These are phyloP conservation scores for Cyprinodon diabolis DNA, from an alignment of 2,797 vertebrate species.

Conservation along the genomic window DNA sequence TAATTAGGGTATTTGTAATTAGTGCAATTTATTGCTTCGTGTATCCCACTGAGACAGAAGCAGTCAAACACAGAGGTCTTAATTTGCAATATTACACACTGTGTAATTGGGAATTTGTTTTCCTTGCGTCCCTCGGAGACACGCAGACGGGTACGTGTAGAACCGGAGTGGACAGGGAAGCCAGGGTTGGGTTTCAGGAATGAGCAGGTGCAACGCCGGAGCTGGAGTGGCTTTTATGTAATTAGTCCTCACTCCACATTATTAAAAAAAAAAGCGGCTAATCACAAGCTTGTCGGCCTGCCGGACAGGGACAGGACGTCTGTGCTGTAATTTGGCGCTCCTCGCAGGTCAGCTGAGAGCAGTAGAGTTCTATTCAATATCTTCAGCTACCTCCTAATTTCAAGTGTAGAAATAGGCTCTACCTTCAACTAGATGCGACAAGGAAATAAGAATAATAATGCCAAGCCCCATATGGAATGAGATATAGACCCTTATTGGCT, in stretches of 20 bases:
- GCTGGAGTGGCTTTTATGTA: constrained; percentile 33
- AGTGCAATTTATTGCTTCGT: constrained; percentile 76
- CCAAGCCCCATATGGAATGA: constrained; percentile 68
- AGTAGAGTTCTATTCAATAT: constrained; percentile 38
- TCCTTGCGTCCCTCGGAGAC: constrained; percentile 47
- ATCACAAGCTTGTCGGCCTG: constrained; percentile 35
- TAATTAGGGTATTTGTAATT: constrained; percentile 77
- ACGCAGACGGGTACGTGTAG: constrained; percentile 28
- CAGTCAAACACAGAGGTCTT: constrained; percentile 69
- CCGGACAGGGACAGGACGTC: constrained; percentile 19
- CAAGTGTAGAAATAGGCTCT: constrained; percentile 50
- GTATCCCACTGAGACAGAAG: constrained; percentile 63
- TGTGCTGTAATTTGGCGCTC: constrained; percentile 7
- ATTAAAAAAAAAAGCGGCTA: constrained; percentile 48
- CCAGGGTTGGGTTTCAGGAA: constrained; percentile 42
- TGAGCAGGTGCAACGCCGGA: constrained; percentile 15
- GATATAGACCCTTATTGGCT: constrained; percentile 66
- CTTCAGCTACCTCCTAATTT: constrained; percentile 25
- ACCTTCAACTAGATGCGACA: constrained; percentile 53
- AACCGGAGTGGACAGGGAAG: constrained; percentile 44
- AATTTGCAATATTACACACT: constrained; percentile 72
- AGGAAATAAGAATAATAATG: constrained; percentile 67
- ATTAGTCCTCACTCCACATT: constrained; percentile 47
- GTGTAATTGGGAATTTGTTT: constrained; percentile 73
- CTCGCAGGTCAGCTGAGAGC: constrained; percentile 29